Conservation (phyloP, 2,113 vertebrate genomes). For the Hippoglossus stenolepis region DNA sequence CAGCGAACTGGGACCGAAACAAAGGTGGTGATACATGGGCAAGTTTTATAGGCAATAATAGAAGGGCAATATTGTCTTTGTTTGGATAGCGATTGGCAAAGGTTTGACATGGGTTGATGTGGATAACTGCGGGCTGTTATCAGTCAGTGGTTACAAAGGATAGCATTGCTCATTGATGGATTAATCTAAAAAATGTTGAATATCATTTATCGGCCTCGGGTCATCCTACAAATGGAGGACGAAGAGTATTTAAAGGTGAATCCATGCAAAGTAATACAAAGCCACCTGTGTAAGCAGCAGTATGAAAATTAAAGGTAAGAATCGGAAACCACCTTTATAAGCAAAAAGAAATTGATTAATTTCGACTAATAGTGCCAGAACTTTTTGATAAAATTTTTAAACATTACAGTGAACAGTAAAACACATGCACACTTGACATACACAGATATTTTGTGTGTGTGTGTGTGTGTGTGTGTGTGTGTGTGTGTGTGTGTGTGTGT, state of each 20-base stretch:
- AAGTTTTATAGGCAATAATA: constrained; percentile 43
- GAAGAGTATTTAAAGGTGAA: not conserved
- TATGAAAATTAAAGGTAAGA: not conserved
- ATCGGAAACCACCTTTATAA: not conserved
- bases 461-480: too few relatives aligned
- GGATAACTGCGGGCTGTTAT: constrained; percentile 42
- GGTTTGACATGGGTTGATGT: constrained; percentile 19
- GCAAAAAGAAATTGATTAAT: not conserved
- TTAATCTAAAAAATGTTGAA: constrained; percentile 12
- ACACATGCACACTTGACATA: not conserved
- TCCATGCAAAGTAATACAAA: constrained; percentile 15
- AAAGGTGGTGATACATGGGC: constrained; percentile 41
- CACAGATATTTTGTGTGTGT: not conserved
- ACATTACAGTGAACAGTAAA: not conserved
- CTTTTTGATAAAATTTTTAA: not conserved
- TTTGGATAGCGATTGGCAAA: constrained; percentile 45
- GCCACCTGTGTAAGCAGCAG: not conserved
- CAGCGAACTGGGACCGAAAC: constrained; percentile 51
- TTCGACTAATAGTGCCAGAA: not conserved
- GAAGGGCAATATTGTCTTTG: constrained; percentile 54
- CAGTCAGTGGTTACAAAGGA: constrained; percentile 39
- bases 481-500: too few relatives aligned
- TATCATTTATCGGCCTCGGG: constrained; percentile 3
- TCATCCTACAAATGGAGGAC: constrained; percentile 3
- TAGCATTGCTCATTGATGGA: not conserved